phyloP scores from a whole-genome alignment of 2,888 invertebrate species.

The Tipula confusa region DNA sequence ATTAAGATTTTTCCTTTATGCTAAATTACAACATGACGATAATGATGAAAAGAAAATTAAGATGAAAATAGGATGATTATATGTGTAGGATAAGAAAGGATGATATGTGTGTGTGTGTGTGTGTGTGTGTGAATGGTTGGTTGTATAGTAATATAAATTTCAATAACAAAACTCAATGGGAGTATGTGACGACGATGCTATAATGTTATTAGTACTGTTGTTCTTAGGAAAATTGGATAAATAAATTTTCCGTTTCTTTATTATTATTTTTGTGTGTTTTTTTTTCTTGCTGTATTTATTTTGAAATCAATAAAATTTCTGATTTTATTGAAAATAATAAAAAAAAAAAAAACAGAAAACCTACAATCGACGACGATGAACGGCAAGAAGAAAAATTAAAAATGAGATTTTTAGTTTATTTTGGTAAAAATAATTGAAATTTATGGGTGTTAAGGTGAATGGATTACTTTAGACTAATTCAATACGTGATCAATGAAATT shows the following conservation, averaged over 20 bases:
- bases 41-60: not conserved
- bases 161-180: not conserved
- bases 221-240: not conserved
- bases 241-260: not conserved
- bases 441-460: constrained; percentile 27
- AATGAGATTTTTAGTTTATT: constrained; percentile 13
- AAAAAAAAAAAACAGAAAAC: not conserved
- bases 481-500: constrained; percentile 20
- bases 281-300: no score
- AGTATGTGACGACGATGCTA: not conserved
- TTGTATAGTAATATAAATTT: not conserved
- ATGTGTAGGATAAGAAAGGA: not conserved
- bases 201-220: not conserved
- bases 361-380: not conserved
- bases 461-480: constrained; percentile 25
- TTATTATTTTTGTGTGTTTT: not conserved
- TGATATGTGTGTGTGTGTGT: not conserved
- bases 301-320: constrained; percentile 12
- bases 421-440: constrained; percentile 32
- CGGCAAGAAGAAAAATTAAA: constrained; percentile 14
- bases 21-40: not conserved
- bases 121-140: not conserved
- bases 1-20: not conserved
- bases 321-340: constrained; percentile 17
- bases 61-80: not conserved